Base-by-base conservation (phyloP, 2,888 invertebrate species). In the Onchidella celtica region DNA sequence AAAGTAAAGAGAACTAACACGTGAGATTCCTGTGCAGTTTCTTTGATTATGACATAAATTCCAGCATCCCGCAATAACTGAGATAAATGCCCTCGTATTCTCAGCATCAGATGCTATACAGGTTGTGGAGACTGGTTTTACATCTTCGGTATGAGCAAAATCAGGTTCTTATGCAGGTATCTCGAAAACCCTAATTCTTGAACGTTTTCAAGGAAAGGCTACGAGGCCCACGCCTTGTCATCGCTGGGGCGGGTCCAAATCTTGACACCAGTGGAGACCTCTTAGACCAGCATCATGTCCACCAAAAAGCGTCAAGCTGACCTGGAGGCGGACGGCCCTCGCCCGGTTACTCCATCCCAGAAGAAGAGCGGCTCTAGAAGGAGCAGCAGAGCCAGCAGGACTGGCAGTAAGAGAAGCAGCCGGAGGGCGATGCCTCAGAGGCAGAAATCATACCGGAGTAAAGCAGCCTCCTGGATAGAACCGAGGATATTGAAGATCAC, bases 401-500 rank as follows among this genome's bases (percentile, higher is more conserved):
- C 40, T 21, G 47, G 70, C 69, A 70, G 61, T 9, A 38, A 59
- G 32, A 36, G 68, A 40, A 24, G 65, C 34, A 63, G 65, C n/a
- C 34, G 38, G 17, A 38, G 78, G 27, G 68, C 78, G 0, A 27
- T 66, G 40, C 78, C 78, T 57, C 69, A 69, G 40, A 69, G 78
- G 14, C 70, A 70, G 29, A 68, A 77, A 27, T 66, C 69, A 0
- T 79, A 79, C 40, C 57, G 40, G 3, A 70, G 61, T 40, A 36
- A 47, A 61, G 69, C 70, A 0, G 24, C 70, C 11, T 34, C 55
- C 27, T 80, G 80, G 73, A 55, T 80, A 38, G 85, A 86, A 40
- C 78, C 78, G 29, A 63, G 81, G 47, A 24, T 79, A 2, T 69
- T 86, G 27, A 36, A 82, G 17, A 82, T 76, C 27, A 83, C 82